These are phyloP conservation scores for Plecotus auritus DNA, from an alignment of 2,113 vertebrate genomes.

Conservation along the genomic window DNA sequence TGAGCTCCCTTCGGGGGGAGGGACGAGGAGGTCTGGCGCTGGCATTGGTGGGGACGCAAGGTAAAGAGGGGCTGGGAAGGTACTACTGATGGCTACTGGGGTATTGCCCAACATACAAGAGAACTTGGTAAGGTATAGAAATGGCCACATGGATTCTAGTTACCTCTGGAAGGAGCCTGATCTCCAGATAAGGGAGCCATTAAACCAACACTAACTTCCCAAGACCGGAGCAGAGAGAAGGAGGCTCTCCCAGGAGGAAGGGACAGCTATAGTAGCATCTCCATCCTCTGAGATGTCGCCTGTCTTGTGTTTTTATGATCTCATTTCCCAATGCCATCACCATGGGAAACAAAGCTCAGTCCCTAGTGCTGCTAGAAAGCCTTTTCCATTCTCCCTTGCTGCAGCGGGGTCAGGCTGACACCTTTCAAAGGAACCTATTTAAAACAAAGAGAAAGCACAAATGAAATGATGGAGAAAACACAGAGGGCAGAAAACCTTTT, in stretches of 20 bases:
- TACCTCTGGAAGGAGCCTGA: neutral
- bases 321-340: neutral
- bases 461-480: neutral
- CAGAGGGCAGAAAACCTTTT: neutral
- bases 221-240: neutral
- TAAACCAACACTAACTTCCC: neutral
- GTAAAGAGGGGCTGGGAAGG: conserved; percentile 77
- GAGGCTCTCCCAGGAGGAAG: neutral
- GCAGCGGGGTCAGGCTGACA: neutral
- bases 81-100: neutral
- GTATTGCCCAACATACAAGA: neutral
- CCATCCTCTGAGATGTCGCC: neutral
- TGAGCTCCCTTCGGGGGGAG: conserved; percentile 82
- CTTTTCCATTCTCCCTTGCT: neutral
- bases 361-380: neutral
- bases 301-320: neutral
- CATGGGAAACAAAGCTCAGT: neutral
- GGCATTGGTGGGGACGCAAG: conserved; percentile 93
- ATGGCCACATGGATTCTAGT: neutral
- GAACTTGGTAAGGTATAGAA: neutral
- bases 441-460: neutral
- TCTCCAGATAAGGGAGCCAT: conserved; percentile 11
- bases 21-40: conserved; percentile 87
- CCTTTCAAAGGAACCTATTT: neutral
- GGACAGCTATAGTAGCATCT: neutral